Evolutionary conservation across 2,797 vertebrate species (phyloP).

Genomic region (Rhinella marina): DNA sequence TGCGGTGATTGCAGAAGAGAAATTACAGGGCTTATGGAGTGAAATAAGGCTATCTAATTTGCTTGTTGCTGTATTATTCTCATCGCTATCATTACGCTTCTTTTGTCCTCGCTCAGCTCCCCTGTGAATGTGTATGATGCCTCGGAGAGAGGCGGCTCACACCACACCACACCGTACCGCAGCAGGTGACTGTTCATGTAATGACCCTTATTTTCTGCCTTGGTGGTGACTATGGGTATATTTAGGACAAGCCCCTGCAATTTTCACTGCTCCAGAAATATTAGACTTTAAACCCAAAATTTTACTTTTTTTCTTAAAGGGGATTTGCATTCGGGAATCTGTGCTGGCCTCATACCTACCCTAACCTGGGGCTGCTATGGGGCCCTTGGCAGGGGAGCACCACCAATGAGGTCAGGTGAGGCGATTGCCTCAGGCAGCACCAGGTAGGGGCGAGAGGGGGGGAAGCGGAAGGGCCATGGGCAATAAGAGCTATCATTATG

Average conservation of each 20-base stretch:
- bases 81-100: not conserved
- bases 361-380: too few species aligned
- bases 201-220: not conserved
- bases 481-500: too few species aligned
- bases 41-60: slow-evolving; percentile 17
- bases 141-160: not conserved
- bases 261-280: not conserved
- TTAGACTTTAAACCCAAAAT: not conserved
- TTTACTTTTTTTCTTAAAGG: not conserved
- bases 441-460: too few species aligned
- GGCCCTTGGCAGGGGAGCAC: too few species aligned
- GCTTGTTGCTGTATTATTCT: slow-evolving; percentile 26
- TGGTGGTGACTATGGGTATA: not conserved
- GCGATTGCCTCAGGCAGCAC: too few species aligned
- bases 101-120: slow-evolving; percentile 20
- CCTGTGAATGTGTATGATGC: not conserved
- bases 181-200: not conserved
- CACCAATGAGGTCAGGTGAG: too few species aligned
- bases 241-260: not conserved
- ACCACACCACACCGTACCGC: not conserved
- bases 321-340: not conserved
- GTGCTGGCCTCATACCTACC: too few species aligned
- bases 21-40: slow-evolving; percentile 1
- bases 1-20: not conserved
- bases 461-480: too few species aligned